Base-by-base conservation (phyloP, 1,140 invertebrate species). In the Ceratoteleas bidentatus region DNA sequence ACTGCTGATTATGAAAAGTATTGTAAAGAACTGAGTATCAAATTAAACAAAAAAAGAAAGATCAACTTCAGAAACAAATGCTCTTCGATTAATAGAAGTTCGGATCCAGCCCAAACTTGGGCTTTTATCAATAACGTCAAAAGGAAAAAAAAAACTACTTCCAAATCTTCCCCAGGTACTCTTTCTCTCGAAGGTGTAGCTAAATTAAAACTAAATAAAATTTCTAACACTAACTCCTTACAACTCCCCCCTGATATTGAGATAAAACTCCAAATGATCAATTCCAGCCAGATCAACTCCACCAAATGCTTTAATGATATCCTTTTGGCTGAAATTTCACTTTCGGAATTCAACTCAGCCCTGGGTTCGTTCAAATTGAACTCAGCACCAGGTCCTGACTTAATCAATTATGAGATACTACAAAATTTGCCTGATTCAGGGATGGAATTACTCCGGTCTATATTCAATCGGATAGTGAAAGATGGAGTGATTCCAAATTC, bases 401-500 rank as follows among this genome's bases (percentile, higher is more conserved):
- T 62, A 7, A 65, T 65, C 2, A 24, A 16, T 24, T 53, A 38
- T 40, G 36, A 52, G 40, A 65, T 65, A 4, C 6, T 65, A 2
- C 36, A 53, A 40, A 38, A 38, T 2, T 16, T 65, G 6, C 61
- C 61, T 11, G 49, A 38, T 24, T 16, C 16, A 11, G 13, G 1
- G 2, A 6, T 15, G 7, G 0, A 14, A 4, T 11, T 53, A n/a
- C 34, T 53, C 7, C n/a, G 15, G 2, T 6, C 3, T n/a, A 13
- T 66, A 9, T 66, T 54, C 14, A 54, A 66, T n/a, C 6, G 5
- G 8, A 54, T 66, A 8, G n/a, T 66, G 6, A 15, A 1, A 9
- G 32, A 36, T 38, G 11, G 52, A 33, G 8, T 36, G 0, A 54
- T 54, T 10, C 74, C 65, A 0, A 9, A 16, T 2, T 7, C 0